Base-by-base conservation (phyloP, 1,140 invertebrate genomes). In the Rhagoletis zephyria region DNA sequence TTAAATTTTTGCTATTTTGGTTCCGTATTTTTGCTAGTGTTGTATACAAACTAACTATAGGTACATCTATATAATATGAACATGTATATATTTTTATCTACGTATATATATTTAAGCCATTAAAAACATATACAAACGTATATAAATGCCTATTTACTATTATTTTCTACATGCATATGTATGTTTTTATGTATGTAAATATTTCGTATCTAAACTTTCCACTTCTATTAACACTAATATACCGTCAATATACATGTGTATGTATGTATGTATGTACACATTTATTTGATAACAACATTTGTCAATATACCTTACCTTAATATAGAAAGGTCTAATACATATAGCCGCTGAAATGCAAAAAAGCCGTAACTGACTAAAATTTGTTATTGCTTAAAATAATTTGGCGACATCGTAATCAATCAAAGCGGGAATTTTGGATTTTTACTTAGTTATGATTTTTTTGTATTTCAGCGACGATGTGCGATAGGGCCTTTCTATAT, bases 21-120 rank as follows among this genome's bases (percentile, higher is more conserved):
- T 85, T 85, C 10, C 56, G 45, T 85, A 48, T 59, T 87, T 67
- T 85, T 86, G 40, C 48, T 81, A 70, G 60, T 61, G 40, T 87
- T 87, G 88, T 87, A 87, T 87, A 87, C 89, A 60, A 85, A 90
- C 90, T 91, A 91, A 81, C 90, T 91, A 90, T 85, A 89, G 89
- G 89, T 91, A 91, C 88, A 91, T 90, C 91, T 89, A 91, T 89
- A 45, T 42, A 14, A 59, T 30, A 85, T 14, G 19, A 85, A 59
- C n/a, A 85, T 56, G 56, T 85, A 61, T 85, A 40, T 16, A 61
- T 63, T 19, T 59, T 12, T 60, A 85, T 85, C 56, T 87, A 88
- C 81, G 87, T 89, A 88, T 85, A 61, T 87, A 74, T 67, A 74
- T 61, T 77, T 87, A 85, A 61, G 40, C 86, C 77, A 85, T 42